A percentile compares a stretch with the other conserved stretches of the same genome.
phyloP scores from a whole-genome alignment of 2,113 vertebrate genomes.

The Grallaria varia region DNA sequence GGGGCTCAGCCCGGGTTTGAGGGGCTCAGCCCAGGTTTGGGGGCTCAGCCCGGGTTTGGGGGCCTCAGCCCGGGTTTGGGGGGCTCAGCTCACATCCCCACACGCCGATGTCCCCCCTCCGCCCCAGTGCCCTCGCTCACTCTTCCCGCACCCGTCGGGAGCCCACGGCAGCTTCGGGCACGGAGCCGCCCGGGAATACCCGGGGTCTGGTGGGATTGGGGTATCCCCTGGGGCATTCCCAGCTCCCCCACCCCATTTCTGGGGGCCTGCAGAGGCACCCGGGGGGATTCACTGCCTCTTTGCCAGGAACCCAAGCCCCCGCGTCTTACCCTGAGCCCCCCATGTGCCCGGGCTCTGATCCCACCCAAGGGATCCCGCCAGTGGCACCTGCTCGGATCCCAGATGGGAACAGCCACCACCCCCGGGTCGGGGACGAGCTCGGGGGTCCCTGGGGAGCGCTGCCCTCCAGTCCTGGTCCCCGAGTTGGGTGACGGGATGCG shows the following conservation, averaged over 20 bases:
- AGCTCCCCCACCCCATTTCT: neutral
- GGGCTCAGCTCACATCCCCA: neutral
- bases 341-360: accelerated
- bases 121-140: neutral
- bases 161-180: accelerated
- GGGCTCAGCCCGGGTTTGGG: neutral
- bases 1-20: neutral
- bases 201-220: accelerated
- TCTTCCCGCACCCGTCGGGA: neutral
- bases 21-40: neutral
- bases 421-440: neutral
- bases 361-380: neutral
- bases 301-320: accelerated
- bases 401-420: neutral
- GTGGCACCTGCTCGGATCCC: neutral
- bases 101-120: neutral
- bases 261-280: accelerated
- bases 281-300: neutral
- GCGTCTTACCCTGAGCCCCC: neutral
- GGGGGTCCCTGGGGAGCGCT: neutral
- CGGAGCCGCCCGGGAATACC: accelerated
- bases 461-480: accelerated
- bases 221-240: neutral
- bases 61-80: neutral
- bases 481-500: neutral